Conservation (phyloP, 1,140 invertebrate genomes). For the Anoplolepis gracilipes region DNA sequence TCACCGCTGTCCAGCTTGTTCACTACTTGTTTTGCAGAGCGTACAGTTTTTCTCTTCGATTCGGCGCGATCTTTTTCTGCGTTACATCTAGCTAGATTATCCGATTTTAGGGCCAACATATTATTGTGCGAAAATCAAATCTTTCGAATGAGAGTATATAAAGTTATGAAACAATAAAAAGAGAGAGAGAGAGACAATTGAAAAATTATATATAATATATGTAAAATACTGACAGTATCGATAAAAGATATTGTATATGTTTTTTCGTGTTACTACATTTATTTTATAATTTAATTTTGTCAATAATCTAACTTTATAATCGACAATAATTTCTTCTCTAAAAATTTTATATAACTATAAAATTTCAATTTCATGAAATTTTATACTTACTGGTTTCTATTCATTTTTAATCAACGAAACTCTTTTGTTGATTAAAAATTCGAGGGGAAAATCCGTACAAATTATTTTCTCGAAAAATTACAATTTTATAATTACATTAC, state of each 20-base stretch:
- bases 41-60: slow-evolving; percentile 10
- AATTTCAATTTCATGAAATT: neutral
- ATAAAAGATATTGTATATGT: neutral
- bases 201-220: neutral
- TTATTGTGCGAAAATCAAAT: neutral
- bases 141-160: neutral
- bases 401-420: neutral
- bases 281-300: neutral
- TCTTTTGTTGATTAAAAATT: too few relatives aligned
- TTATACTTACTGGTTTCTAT: neutral
- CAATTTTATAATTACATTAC: neutral
- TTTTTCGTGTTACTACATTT: neutral
- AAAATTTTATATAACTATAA: neutral
- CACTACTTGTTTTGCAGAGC: slow-evolving; percentile 39
- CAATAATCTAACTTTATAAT: neutral
- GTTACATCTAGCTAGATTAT: neutral
- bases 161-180: neutral
- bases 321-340: neutral
- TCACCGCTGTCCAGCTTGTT: slow-evolving; percentile 47
- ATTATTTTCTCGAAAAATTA: neutral
- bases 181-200: neutral
- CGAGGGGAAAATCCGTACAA: neutral
- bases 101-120: neutral
- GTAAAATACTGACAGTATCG: neutral
- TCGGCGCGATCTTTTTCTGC: neutral